These are phyloP conservation scores for Periophthalmodon schlosseri DNA, from an alignment of 2,113 vertebrate species.

Conservation along the genomic window DNA sequence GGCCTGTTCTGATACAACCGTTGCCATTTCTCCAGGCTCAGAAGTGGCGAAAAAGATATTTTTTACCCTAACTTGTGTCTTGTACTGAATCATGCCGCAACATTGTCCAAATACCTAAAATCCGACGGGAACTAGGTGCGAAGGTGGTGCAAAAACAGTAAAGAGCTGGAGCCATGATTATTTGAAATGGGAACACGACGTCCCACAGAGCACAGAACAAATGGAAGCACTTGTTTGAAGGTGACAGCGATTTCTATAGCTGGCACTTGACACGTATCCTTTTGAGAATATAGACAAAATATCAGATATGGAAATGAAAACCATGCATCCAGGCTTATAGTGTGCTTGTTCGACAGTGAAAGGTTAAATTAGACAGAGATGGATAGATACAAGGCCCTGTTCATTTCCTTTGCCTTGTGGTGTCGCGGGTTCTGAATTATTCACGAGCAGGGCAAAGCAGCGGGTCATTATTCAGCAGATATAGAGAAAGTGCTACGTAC, in stretches of 20 bases:
- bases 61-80: neutral
- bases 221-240: conserved; percentile 40
- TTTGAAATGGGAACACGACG: conserved; percentile 14
- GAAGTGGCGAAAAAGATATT: neutral
- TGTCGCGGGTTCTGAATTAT: conserved; percentile 52
- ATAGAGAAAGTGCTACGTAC: conserved; percentile 11
- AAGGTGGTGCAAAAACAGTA: neutral
- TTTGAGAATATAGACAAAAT: conserved; percentile 45
- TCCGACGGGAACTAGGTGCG: neutral
- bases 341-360: conserved; percentile 26
- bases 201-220: conserved; percentile 28
- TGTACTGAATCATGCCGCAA: neutral
- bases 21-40: too few relatives aligned
- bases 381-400: neutral
- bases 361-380: neutral
- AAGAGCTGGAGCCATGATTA: neutral
- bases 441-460: conserved; percentile 33
- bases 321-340: conserved; percentile 10
- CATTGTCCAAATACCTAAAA: neutral
- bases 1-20: too few relatives aligned
- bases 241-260: conserved; percentile 36
- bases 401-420: conserved; percentile 26
- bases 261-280: conserved; percentile 42
- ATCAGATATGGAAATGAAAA: conserved; percentile 34
- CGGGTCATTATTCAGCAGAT: conserved; percentile 54